Evolutionary conservation across 2,113 vertebrate genomes (phyloP).

Genomic region (Seriola quinqueradiata): DNA sequence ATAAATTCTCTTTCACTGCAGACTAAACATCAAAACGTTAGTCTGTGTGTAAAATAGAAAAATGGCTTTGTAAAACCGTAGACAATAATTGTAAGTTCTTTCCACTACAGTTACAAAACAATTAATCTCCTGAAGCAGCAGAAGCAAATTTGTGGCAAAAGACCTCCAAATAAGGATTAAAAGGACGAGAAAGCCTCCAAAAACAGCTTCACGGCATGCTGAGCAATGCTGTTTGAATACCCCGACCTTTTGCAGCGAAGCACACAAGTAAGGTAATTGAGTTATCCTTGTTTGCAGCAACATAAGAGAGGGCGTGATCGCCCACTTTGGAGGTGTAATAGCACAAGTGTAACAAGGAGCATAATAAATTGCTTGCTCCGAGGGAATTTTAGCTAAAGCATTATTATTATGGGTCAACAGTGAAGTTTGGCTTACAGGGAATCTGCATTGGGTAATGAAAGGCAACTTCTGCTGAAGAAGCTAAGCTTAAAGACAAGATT

Average conservation of each 20-base stretch:
- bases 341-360: slow-evolving; percentile 47
- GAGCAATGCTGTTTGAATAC: slow-evolving; percentile 14
- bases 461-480: slow-evolving; percentile 59
- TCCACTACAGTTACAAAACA: slow-evolving; percentile 21
- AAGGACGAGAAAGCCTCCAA: not conserved
- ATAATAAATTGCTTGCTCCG: slow-evolving; percentile 49
- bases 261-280: slow-evolving; percentile 19
- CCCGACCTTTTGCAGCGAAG: slow-evolving; percentile 20
- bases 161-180: slow-evolving; percentile 7
- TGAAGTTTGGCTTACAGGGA: slow-evolving; percentile 51
- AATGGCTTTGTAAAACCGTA: not conserved
- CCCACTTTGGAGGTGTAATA: slow-evolving; percentile 49
- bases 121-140: slow-evolving; percentile 17
- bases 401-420: slow-evolving; percentile 56
- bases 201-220: slow-evolving; percentile 9
- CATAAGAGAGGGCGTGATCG: slow-evolving; percentile 27
- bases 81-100: not conserved
- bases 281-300: slow-evolving; percentile 37
- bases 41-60: not conserved
- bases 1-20: not conserved
- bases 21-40: not conserved
- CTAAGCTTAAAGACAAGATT: slow-evolving; percentile 58
- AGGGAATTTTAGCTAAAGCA: slow-evolving; percentile 48
- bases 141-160: slow-evolving; percentile 11
- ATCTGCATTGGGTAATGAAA: slow-evolving; percentile 43